phyloP scores from a whole-genome alignment of 2,888 invertebrate genomes.

The Apotomis turbidana region DNA sequence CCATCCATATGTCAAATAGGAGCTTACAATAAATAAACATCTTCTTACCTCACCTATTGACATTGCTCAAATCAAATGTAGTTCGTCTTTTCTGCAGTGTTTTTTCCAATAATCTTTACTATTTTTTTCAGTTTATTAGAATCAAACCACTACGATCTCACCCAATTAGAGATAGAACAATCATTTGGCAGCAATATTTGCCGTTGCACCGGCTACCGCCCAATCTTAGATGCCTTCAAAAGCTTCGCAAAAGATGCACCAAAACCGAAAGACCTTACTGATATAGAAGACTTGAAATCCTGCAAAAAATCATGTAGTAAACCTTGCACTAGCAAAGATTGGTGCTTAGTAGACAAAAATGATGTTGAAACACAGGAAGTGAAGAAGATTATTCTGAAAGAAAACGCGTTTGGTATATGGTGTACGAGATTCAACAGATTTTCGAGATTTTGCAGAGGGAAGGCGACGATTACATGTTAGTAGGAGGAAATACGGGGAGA shows the following conservation, averaged over 20 bases:
- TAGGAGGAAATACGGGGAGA: slow-evolving; percentile 88
- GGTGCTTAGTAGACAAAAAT: slow-evolving; percentile 58
- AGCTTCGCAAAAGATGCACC: slow-evolving; percentile 79
- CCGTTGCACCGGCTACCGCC: slow-evolving; percentile 88
- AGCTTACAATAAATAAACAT: too few relatives aligned
- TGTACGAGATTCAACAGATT: slow-evolving; percentile 72
- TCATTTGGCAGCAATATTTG: slow-evolving; percentile 89
- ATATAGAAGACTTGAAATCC: slow-evolving; percentile 61
- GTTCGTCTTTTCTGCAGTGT: background rate
- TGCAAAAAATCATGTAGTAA: slow-evolving; percentile 47
- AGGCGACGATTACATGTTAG: slow-evolving; percentile 78
- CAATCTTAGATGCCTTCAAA: slow-evolving; percentile 86
- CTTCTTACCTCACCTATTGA: too few relatives aligned
- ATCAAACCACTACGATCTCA: slow-evolving; percentile 66
- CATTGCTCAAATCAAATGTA: too few relatives aligned
- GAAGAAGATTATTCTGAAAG: slow-evolving; percentile 54
- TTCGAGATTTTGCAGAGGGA: slow-evolving; percentile 68
- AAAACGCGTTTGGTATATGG: slow-evolving; percentile 79
- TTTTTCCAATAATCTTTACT: background rate
- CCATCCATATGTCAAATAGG: too few relatives aligned
- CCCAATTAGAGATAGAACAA: slow-evolving; percentile 86
- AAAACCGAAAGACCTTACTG: slow-evolving; percentile 49
- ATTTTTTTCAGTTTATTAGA: slow-evolving; percentile 65
- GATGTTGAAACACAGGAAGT: slow-evolving; percentile 46
- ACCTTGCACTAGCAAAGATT: slow-evolving; percentile 54